These are phyloP conservation scores for Heliconius hewitsoni DNA, from an alignment of 1,140 invertebrate genomes.

Conservation along the genomic window DNA sequence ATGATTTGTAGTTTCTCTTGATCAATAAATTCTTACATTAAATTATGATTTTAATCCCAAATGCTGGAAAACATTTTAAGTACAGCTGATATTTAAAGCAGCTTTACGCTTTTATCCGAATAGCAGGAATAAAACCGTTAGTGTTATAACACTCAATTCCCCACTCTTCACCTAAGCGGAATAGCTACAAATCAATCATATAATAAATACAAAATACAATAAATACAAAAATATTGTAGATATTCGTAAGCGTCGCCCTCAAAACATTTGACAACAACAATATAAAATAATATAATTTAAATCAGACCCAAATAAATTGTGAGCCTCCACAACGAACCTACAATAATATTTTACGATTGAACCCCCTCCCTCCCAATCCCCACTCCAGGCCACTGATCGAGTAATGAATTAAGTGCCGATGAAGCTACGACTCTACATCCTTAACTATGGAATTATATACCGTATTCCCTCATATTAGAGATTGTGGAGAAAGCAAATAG, in stretches of 20 bases:
- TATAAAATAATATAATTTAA: constrained; percentile 17
- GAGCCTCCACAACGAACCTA: constrained; percentile 34
- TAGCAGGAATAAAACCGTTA: not conserved
- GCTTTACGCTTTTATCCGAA: too few species aligned
- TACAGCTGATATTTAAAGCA: too few species aligned
- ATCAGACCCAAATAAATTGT: constrained; percentile 37
- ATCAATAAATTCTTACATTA: too few species aligned
- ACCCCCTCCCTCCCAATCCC: constrained; percentile 32
- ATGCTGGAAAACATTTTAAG: not conserved
- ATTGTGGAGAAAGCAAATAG: not conserved
- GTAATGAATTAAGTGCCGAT: constrained; percentile 56
- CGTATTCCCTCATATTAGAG: constrained; percentile 21
- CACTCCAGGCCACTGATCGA: constrained; percentile 54
- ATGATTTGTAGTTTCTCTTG: not conserved
- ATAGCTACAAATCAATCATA: too few species aligned
- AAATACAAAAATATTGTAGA: not conserved
- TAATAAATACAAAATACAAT: not conserved
- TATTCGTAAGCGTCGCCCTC: not conserved
- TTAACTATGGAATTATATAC: not conserved
- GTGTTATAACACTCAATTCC: not conserved
- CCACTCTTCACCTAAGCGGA: too few species aligned
- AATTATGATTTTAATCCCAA: not conserved
- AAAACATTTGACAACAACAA: constrained; percentile 1
- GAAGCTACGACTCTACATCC: constrained; percentile 19
- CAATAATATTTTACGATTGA: constrained; percentile 58